Evolutionary conservation across 2,797 vertebrate species (phyloP), one percentile per base, ranked within the genome.

Genomic region (Notolepis coatsorum): DNA sequence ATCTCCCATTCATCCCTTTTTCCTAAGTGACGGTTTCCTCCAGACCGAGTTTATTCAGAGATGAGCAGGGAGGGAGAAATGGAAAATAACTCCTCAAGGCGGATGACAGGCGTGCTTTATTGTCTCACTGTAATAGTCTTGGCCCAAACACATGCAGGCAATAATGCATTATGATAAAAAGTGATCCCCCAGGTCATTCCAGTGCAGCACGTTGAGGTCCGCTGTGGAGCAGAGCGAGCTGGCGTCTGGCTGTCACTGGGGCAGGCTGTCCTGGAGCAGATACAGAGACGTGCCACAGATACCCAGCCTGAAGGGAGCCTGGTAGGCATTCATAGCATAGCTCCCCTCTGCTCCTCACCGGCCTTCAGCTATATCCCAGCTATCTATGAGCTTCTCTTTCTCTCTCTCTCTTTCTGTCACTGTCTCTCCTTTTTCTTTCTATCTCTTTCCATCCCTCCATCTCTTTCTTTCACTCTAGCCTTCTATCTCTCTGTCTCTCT

Each of bases 91-190:
- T 66, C 52, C 56, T 41, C 58, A 28, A 28, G n/a, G 45, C 2
- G 3, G 24, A 35, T 71, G 67, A 51, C 64, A 37, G 66, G 30
- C 15, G 0, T 46, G 39, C 59, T 68, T 72, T 65, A 79, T 75
- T 74, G 64, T 77, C 71, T 69, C 47, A 13, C 30, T 35, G 47
- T 69, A 60, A 72, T 65, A 33, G 72, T 27, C 39, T 69, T 43
- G 2, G 65, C 33, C 35, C 54, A 9, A 66, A 53, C 71, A 42
- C 60, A 61, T 53, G 45, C 61, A 55, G 49, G 17, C 66, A 58
- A 75, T 75, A 72, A 88, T 75, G 63, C 38, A 27, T 79, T 60
- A 76, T 75, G 65, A 64, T 72, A 52, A 75, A n/a, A 84, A 76
- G 56, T 2, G 53, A 81, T 82, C 76, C 71, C 70, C 55, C 52